Evolutionary conservation across 2,888 invertebrate species (phyloP), one percentile per base, ranked within the genome.

Genomic region (Ariolimax columbianus): DNA sequence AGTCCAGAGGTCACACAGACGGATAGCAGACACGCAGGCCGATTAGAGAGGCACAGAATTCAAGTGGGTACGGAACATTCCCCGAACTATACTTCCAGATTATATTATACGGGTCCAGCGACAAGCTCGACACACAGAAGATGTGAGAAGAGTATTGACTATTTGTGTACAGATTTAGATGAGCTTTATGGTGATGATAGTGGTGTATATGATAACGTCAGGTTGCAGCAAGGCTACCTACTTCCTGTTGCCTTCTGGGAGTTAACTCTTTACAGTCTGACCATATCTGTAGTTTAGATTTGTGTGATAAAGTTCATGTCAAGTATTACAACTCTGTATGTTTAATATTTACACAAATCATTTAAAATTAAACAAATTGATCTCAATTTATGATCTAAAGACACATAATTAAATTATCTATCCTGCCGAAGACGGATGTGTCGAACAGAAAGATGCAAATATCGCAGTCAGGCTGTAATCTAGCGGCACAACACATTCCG

Each of bases 11-110:
- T 23, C 47, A 26, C 83, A 75, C 33, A 47, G 36, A 30, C 51
- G 68, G 83, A 77, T 17, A 43, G n/a, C n/a, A n/a, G 66, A 77
- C 36, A 83, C 77, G 68, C 51, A 36, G 9, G 3, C 63, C 9
- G 33, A 40, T 3, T 79, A 66, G 66, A 17, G 19, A 9, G 19
- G 1, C 0, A 51, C 75, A 75, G 51, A 23, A 75, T 2, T 7
- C 33, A 36, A 23, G 19, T 75, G 75, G 30, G 51, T 51, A 30
- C 19, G 26, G 33, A 33, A 51, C 75, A 75, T 75, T 75, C 75
- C 75, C 51, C 51, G 19, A 17, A 33, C n/a, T 33, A 33, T 51
- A 33, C 47, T 75, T 75, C 75, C 75, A 75, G 36, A 59, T 33
- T 38, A 51, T 23, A 2, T 33, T 43, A 33, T 75, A 75, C 51